Evolutionary conservation across 1,140 invertebrate species (phyloP).

Genomic region (Dryas iulia): DNA sequence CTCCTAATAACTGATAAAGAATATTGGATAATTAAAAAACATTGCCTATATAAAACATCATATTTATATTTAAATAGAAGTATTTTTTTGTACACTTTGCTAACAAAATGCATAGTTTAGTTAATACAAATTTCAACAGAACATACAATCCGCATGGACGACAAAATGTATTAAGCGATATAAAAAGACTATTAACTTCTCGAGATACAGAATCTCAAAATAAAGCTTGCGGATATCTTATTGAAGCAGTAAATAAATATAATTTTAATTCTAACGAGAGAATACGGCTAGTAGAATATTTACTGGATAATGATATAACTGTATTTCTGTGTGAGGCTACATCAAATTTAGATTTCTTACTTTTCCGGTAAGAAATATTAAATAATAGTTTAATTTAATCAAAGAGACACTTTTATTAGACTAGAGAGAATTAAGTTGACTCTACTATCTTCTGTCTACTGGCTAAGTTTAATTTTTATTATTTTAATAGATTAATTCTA

Average conservation of each 20-base stretch:
- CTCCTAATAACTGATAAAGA: not conserved
- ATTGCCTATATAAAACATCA: not conserved
- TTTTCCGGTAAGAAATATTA: conserved; percentile 63
- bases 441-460: no score
- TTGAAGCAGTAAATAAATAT: conserved; percentile 60
- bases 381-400: no score
- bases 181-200: conserved; percentile 64
- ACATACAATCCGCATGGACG: conserved; percentile 67
- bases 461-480: not conserved
- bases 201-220: conserved; percentile 59
- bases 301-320: conserved; percentile 67
- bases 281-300: conserved; percentile 55
- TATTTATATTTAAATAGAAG: no score
- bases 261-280: conserved; percentile 52
- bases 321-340: conserved; percentile 72
- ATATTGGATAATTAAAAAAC: not conserved
- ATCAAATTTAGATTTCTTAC: conserved; percentile 61
- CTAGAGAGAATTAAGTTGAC: no score
- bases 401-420: no score
- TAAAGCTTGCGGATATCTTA: conserved; percentile 64
- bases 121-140: conserved; percentile 60
- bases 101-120: conserved; percentile 53
- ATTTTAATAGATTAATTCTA: conserved; percentile 42
- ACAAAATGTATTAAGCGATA: conserved; percentile 66
- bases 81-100: not conserved